These are phyloP conservation scores for Lathronympha strigana DNA, from an alignment of 2,888 invertebrate genomes.

Conservation along the genomic window DNA sequence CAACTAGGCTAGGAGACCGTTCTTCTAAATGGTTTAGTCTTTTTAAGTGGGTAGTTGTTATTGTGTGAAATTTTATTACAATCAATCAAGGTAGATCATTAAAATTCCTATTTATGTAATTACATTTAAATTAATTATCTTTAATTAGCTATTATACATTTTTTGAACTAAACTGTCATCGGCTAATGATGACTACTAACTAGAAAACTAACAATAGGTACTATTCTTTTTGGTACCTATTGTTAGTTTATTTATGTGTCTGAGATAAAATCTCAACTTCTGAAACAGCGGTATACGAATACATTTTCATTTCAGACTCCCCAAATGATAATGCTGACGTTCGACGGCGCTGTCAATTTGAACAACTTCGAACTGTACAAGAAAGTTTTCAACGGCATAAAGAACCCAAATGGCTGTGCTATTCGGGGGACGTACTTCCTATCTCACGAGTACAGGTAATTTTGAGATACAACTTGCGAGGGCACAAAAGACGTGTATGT, in stretches of 20 bases:
- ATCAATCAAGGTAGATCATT: too few species aligned
- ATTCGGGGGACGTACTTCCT: constrained; percentile 97
- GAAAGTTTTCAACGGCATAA: constrained; percentile 91
- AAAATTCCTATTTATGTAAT: too few species aligned
- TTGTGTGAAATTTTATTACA: too few species aligned
- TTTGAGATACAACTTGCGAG: constrained; percentile 32
- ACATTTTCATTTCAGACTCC: constrained; percentile 87
- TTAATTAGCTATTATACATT: too few species aligned
- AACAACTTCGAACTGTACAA: constrained; percentile 95
- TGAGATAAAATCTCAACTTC: neutral
- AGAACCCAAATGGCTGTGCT: constrained; percentile 95
- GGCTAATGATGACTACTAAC: neutral
- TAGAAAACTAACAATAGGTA: too few species aligned
- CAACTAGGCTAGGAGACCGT: too few species aligned
- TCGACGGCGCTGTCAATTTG: constrained; percentile 96
- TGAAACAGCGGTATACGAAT: constrained; percentile 10
- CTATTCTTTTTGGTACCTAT: neutral
- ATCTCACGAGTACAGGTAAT: constrained; percentile 92
- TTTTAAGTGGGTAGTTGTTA: too few species aligned
- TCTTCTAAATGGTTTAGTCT: too few species aligned
- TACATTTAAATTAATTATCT: too few species aligned
- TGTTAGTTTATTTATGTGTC: neutral
- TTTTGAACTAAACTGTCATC: neutral
- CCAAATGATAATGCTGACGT: constrained; percentile 96
- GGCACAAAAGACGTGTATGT: constrained; percentile 10